Conservation (phyloP, 2,113 vertebrate species). For the Proterorhinus semilunaris region DNA sequence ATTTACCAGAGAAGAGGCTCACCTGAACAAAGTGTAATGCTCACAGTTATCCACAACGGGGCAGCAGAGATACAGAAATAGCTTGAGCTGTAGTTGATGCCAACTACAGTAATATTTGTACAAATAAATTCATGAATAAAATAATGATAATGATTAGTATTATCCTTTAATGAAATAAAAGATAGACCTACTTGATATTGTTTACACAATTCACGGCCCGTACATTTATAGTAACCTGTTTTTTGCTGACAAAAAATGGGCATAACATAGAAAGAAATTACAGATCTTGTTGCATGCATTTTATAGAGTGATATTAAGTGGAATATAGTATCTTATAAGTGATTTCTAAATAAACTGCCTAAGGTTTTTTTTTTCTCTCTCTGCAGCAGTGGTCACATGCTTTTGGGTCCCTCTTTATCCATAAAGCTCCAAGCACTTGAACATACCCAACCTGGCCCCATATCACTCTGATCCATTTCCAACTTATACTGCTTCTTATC, state of each 20-base stretch:
- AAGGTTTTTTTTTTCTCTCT: background rate
- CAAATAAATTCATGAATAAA: background rate
- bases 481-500: conserved; percentile 22
- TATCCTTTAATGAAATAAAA: too few relatives aligned
- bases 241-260: too few relatives aligned
- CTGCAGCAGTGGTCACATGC: conserved; percentile 10
- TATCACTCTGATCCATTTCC: conserved; percentile 3
- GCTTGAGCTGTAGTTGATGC: too few relatives aligned
- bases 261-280: too few relatives aligned
- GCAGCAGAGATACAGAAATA: conserved; percentile 1
- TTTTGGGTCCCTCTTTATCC: conserved; percentile 14
- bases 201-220: too few relatives aligned
- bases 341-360: too few relatives aligned
- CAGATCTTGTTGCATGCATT: too few relatives aligned
- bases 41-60: conserved; percentile 14
- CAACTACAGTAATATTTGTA: background rate
- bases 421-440: conserved; percentile 27
- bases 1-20: conserved; percentile 58
- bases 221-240: too few relatives aligned
- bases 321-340: too few relatives aligned
- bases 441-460: conserved; percentile 6
- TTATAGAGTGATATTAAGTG: too few relatives aligned
- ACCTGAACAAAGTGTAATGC: conserved; percentile 56
- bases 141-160: too few relatives aligned
- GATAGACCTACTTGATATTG: too few relatives aligned